Conservation (phyloP, 1,140 invertebrate genomes). For the Formica exsecta region DNA sequence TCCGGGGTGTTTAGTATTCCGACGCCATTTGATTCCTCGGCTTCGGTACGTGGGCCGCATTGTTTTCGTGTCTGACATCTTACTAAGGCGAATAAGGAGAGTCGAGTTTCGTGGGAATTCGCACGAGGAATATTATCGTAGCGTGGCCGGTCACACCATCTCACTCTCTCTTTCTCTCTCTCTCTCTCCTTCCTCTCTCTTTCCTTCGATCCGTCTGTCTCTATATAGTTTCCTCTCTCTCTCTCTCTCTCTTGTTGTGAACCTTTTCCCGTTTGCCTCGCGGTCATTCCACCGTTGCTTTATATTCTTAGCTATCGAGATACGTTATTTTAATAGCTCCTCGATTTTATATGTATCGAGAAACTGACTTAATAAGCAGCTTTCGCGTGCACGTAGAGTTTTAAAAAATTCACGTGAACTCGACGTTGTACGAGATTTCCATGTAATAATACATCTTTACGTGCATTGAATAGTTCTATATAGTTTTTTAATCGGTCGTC, state of each 20-base stretch:
- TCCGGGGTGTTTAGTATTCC: slow-evolving; percentile 74
- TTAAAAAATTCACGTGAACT: slow-evolving; percentile 8
- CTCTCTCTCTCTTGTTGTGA: neutral
- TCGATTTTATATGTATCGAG: slow-evolving; percentile 25
- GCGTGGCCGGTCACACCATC: neutral
- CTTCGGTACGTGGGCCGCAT: slow-evolving; percentile 75
- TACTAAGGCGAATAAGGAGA: slow-evolving; percentile 70
- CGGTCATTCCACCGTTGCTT: neutral
- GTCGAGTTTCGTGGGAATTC: slow-evolving; percentile 73
- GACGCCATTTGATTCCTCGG: slow-evolving; percentile 76
- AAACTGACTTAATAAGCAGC: neutral
- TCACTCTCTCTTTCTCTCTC: neutral
- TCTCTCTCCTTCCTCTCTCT: neutral
- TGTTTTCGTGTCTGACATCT: slow-evolving; percentile 76
- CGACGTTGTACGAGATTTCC: slow-evolving; percentile 14
- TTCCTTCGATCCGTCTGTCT: no score
- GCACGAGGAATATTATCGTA: slow-evolving; percentile 74
- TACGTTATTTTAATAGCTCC: slow-evolving; percentile 46
- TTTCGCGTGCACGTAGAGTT: slow-evolving; percentile 7
- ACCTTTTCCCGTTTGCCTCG: neutral
- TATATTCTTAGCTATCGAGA: neutral
- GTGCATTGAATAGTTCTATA: slow-evolving; percentile 6
- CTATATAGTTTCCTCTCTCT: neutral
- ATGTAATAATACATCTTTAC: neutral
- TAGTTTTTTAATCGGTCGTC: neutral